Conservation (phyloP, 23 tunicate genomes). For the Halocynthia roretzi region DNA sequence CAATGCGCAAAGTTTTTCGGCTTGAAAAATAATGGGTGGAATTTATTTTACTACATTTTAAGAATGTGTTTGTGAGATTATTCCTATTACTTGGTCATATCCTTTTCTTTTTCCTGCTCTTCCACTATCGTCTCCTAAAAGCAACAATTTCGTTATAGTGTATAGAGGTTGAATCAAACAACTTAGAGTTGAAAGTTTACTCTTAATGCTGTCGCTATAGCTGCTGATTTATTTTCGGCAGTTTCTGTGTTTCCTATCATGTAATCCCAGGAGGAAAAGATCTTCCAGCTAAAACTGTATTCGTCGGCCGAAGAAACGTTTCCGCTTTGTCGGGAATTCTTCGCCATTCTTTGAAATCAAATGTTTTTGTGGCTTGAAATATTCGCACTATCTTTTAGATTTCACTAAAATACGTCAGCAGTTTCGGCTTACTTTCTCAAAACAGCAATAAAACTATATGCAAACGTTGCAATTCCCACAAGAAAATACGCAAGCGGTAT, state of each 20-base stretch:
- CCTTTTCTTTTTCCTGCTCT: conserved; percentile 65
- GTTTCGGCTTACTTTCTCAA: conserved; percentile 33
- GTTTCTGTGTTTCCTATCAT: conserved; percentile 62
- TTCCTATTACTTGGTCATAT: conserved; percentile 21
- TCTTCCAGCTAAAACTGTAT: conserved; percentile 42
- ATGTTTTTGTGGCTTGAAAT: background rate
- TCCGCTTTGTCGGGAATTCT: conserved; percentile 42
- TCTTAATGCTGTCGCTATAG: conserved; percentile 40
- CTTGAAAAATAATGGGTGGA: background rate
- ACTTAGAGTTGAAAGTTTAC: conserved; percentile 3
- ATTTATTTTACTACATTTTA: background rate
- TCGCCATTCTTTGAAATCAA: conserved; percentile 34
- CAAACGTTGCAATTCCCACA: conserved; percentile 38
- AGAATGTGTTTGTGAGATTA: background rate
- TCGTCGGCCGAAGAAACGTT: conserved; percentile 38
- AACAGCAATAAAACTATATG: conserved; percentile 48
- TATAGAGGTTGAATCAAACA: background rate
- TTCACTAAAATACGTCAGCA: background rate
- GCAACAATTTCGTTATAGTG: background rate
- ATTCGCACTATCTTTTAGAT: background rate
- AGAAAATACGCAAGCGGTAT: conserved; percentile 57
- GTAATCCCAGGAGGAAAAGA: conserved; percentile 64
- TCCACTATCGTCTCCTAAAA: conserved; percentile 60
- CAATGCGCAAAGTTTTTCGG: conserved; percentile 19
- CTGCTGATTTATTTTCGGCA: conserved; percentile 62